Percentiles rank a stretch among this genome's conserved stretches.
phyloP scores from a whole-genome alignment of 2,797 vertebrate species.

The Hylomyscus alleni region DNA sequence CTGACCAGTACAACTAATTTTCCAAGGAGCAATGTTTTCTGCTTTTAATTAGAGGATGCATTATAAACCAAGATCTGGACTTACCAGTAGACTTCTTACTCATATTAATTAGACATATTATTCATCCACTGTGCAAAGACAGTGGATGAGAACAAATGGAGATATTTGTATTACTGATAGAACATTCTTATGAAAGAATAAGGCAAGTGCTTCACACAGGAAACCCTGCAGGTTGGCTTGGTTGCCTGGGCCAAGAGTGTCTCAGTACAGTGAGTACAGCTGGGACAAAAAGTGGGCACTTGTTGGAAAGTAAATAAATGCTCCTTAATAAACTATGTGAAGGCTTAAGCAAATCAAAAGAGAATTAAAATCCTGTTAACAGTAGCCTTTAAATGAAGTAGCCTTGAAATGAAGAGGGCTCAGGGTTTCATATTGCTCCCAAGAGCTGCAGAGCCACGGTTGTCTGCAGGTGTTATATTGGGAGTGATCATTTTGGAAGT shows the following conservation, averaged over 20 bases:
- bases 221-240: background rate
- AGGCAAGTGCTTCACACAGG: background rate
- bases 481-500: background rate
- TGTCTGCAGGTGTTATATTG: background rate
- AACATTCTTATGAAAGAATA: background rate
- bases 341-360: background rate
- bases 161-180: background rate
- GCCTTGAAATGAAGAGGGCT: background rate
- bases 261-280: background rate
- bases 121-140: background rate
- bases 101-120: no score
- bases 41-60: background rate
- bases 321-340: background rate
- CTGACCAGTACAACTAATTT: background rate
- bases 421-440: background rate
- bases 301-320: background rate
- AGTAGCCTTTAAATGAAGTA: background rate
- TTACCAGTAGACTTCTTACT: background rate
- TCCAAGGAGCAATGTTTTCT: background rate
- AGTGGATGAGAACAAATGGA: background rate
- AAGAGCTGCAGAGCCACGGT: background rate
- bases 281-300: background rate
- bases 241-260: background rate
- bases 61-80: background rate
- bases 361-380: background rate